Percentiles rank a stretch among this genome's conserved stretches.
Evolutionary conservation across 2,888 invertebrate species (phyloP).

Genomic region (Elmis aenea): DNA sequence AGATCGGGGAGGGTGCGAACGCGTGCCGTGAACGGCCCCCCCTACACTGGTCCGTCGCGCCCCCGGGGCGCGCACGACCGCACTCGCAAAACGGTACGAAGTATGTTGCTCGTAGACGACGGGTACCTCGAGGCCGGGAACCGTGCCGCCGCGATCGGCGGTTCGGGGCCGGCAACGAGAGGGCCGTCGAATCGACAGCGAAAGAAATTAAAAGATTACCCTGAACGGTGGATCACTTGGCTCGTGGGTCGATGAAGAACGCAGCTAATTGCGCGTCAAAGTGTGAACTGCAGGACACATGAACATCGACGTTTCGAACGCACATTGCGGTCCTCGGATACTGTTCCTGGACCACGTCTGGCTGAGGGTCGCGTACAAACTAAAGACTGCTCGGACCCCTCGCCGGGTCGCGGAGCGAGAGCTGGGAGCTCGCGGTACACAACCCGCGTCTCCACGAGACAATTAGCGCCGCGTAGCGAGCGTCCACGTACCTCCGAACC

Average conservation of each 20-base stretch:
- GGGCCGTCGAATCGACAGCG: background rate
- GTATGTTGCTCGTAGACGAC: background rate
- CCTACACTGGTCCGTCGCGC: too few species aligned
- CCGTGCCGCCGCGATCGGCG: background rate
- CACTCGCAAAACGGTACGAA: too few species aligned
- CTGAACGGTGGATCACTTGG: conserved; percentile 54
- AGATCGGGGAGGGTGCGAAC: too few species aligned
- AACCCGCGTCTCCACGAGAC: conserved; percentile 27
- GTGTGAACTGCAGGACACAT: conserved; percentile 53
- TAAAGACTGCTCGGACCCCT: background rate
- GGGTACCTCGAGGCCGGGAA: background rate
- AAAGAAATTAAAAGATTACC: conserved; percentile 11
- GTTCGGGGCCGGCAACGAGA: too few species aligned
- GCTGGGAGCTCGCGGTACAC: conserved; percentile 27
- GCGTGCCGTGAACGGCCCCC: too few species aligned
- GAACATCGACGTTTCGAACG: conserved; percentile 61
- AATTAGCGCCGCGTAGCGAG: conserved; percentile 24
- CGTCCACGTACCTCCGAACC: background rate
- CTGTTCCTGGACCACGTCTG: conserved; percentile 49
- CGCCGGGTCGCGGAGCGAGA: conserved; percentile 20
- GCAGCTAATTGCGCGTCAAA: conserved; percentile 49
- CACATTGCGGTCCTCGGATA: conserved; percentile 53
- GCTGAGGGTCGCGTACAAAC: conserved; percentile 47
- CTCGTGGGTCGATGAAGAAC: conserved; percentile 59
- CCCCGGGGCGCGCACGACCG: too few species aligned